Percentiles rank a stretch among this genome's conserved stretches.
Conservation (phyloP, 2,888 invertebrate genomes). For the Drosophila atroscutellata region DNA sequence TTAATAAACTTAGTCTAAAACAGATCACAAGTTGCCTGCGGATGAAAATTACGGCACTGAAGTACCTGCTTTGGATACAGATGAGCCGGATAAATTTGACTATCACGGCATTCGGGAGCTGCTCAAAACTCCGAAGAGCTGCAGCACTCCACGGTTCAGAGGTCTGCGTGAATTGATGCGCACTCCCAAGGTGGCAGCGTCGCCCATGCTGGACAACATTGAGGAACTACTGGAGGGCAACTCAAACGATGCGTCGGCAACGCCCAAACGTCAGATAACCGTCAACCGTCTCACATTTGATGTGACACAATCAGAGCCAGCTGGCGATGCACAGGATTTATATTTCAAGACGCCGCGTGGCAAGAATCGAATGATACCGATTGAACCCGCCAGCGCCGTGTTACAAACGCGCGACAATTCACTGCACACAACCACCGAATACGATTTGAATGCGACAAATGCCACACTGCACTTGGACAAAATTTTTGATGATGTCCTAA, state of each 20-base stretch:
- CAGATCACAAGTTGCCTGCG: constrained; percentile 30
- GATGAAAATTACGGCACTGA: constrained; percentile 67
- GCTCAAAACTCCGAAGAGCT: constrained; percentile 72
- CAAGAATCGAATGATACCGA: constrained; percentile 81
- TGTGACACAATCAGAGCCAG: constrained; percentile 6
- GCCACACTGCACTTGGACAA: constrained; percentile 72
- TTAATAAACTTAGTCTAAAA: neutral
- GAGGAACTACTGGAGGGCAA: constrained; percentile 60
- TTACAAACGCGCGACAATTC: constrained; percentile 65
- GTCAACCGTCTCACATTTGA: constrained; percentile 21
- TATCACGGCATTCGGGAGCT: constrained; percentile 68
- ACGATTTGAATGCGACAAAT: constrained; percentile 74
- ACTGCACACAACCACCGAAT: constrained; percentile 68
- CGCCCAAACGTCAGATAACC: constrained; percentile 26
- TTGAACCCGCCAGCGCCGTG: constrained; percentile 79
- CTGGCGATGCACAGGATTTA: constrained; percentile 60
- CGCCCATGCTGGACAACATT: constrained; percentile 65
- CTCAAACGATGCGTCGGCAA: constrained; percentile 18
- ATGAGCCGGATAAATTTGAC: constrained; percentile 54
- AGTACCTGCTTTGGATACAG: constrained; percentile 21
- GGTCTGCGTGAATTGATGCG: constrained; percentile 71
- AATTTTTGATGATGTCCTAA: constrained; percentile 76
- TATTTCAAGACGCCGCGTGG: constrained; percentile 82
- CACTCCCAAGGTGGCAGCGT: constrained; percentile 66
- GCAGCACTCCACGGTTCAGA: constrained; percentile 67